These are phyloP conservation scores for Antrozous pallidus DNA, from an alignment of 2,797 vertebrate species.

Conservation along the genomic window DNA sequence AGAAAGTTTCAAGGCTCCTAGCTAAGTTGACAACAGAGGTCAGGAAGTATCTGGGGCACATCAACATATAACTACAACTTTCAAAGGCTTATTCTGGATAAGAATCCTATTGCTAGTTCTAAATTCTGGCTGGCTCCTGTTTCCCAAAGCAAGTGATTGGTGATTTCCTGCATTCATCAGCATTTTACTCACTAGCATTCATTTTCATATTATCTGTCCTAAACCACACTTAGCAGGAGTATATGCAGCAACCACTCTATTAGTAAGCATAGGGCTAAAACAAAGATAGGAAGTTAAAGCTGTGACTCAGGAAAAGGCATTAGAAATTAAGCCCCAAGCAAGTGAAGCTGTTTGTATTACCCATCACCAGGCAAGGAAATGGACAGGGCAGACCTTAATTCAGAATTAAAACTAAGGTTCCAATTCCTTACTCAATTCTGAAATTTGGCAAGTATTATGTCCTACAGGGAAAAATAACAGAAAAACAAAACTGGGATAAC, in stretches of 20 bases:
- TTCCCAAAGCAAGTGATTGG: not conserved
- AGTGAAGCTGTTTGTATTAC: not conserved
- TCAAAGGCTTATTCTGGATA: not conserved
- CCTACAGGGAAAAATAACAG: not conserved
- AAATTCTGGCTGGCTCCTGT: not conserved
- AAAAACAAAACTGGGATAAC: not conserved
- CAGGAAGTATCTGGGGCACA: not conserved
- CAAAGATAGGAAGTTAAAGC: constrained; percentile 5
- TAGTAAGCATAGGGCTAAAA: not conserved
- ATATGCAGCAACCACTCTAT: not conserved
- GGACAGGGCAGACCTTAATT: not conserved
- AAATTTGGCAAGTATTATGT: not conserved
- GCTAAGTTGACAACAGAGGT: not conserved
- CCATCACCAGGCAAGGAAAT: not conserved
- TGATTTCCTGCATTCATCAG: not conserved
- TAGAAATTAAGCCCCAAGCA: not conserved
- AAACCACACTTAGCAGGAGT: not conserved
- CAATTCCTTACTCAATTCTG: not conserved
- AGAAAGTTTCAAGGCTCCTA: not conserved
- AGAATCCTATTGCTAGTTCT: not conserved
- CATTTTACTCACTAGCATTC: not conserved
- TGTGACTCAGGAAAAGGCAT: constrained; percentile 29
- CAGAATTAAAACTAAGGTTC: not conserved
- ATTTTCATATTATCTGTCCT: not conserved
- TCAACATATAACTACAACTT: not conserved